These are phyloP conservation scores for Pantherophis vulpinus DNA, from an alignment of 2,797 vertebrate genomes.

Conservation along the genomic window DNA sequence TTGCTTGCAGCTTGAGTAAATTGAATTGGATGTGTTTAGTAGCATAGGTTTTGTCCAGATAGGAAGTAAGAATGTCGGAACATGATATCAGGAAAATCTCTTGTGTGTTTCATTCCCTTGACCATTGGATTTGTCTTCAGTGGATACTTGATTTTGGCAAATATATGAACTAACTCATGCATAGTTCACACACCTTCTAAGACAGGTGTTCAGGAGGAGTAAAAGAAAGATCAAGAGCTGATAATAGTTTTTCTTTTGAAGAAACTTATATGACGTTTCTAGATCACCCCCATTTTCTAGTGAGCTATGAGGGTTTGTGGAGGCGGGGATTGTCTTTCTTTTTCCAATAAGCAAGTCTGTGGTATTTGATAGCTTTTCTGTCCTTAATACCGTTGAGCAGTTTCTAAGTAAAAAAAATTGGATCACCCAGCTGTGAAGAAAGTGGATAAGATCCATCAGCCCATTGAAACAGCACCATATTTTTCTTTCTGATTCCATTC, in stretches of 20 bases:
- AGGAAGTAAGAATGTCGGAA: not conserved
- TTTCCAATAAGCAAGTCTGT: not conserved
- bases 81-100: not conserved
- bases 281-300: not conserved
- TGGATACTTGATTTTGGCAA: not conserved
- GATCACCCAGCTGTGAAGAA: not conserved
- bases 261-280: not conserved
- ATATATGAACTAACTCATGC: slow-evolving; percentile 1
- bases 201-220: not conserved
- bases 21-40: not conserved
- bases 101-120: not conserved
- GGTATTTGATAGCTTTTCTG: not conserved
- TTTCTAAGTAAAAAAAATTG: not conserved
- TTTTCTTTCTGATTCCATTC: not conserved
- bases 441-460: not conserved
- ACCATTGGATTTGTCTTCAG: not conserved
- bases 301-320: not conserved
- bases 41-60: not conserved
- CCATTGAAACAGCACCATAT: not conserved
- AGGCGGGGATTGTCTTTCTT: not conserved
- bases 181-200: not conserved
- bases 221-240: not conserved
- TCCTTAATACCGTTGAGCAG: not conserved
- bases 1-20: not conserved
- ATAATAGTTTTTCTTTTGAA: slow-evolving; percentile 16